phyloP scores from a whole-genome alignment of 2,797 vertebrate species.

The Xyrichtys novacula region DNA sequence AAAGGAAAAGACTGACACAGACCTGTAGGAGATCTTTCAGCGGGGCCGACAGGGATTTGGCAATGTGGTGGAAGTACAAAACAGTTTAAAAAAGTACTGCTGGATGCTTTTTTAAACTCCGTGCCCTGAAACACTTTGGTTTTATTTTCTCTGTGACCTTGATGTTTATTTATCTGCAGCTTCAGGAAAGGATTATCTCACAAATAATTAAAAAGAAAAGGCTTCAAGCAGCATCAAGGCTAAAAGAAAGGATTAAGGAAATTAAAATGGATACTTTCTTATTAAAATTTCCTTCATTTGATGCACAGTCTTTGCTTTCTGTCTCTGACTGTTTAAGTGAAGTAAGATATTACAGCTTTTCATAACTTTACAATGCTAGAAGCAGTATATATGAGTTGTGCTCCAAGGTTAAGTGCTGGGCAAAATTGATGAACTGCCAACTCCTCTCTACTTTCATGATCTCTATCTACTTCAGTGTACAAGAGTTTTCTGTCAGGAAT shows the following conservation, averaged over 20 bases:
- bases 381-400: background rate
- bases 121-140: background rate
- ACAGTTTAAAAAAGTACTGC: background rate
- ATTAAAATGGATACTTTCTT: slow-evolving; percentile 1
- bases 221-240: background rate
- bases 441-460: background rate
- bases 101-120: slow-evolving; percentile 3
- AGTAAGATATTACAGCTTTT: too few relatives aligned
- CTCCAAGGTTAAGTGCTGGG: background rate
- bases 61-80: slow-evolving; percentile 32
- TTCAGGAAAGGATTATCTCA: slow-evolving; percentile 2
- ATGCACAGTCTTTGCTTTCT: background rate
- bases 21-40: slow-evolving; percentile 33
- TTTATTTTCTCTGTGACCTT: slow-evolving; percentile 5
- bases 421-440: background rate
- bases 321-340: background rate
- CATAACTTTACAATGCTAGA: background rate
- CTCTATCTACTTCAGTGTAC: background rate
- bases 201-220: slow-evolving; percentile 14
- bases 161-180: slow-evolving; percentile 12
- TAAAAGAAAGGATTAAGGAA: background rate
- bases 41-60: slow-evolving; percentile 18
- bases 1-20: slow-evolving; percentile 25
- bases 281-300: background rate
- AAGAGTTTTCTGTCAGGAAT: slow-evolving; percentile 4